Base-by-base conservation (phyloP, 2,113 vertebrate species). In the Myotis davidii region DNA sequence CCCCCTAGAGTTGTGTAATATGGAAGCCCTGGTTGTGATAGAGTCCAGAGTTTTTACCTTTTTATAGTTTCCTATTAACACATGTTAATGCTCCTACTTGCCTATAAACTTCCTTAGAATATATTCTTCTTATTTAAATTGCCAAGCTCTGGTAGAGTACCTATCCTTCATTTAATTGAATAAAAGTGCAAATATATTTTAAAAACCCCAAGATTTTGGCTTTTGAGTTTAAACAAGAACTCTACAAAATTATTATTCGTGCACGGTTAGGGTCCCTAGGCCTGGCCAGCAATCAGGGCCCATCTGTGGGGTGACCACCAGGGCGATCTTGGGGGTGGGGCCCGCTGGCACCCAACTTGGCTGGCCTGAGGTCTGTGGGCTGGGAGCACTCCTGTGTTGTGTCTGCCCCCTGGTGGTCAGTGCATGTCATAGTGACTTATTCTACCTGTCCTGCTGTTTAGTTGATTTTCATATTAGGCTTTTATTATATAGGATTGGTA, bases 191-290 rank as follows among this genome's bases (percentile, higher is more conserved):
- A 72, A 76, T 92, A 34, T n/a, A 72, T 85, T 76, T 81, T 81
- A 6, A 78, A 86, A 97, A 78, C 37, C 25, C 52, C 59, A 90
- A 50, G 8, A 77, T 84, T 61, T 90, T 56, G 61, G 39, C 23
- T 67, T 84, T 86, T 88, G 11, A 56, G 11, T 70, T 91, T 88
- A 34, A 92, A 82, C 27, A 78, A 85, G 42, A 94, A 52, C 8
- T 37, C 54, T 56, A 20, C 20, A 21, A 13, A 88, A 81, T 29
- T 59, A 10, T 83, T 70, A 52, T 67, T 69, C 13, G 45, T 45
- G 45, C 45, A 45, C 8, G 45, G 9, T 9, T 2, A 45, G 10
- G 45, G 45, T 45, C 45, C 10, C 10, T 45, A 45, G 45, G 8
- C 45, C 45, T 45, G 45, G 45, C 9, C 45, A 45, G 6, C 45